Percentiles rank a stretch among this genome's conserved stretches.
Evolutionary conservation across 2,888 invertebrate genomes (phyloP).

Genomic region (Sinopyrophorus schimmeli): DNA sequence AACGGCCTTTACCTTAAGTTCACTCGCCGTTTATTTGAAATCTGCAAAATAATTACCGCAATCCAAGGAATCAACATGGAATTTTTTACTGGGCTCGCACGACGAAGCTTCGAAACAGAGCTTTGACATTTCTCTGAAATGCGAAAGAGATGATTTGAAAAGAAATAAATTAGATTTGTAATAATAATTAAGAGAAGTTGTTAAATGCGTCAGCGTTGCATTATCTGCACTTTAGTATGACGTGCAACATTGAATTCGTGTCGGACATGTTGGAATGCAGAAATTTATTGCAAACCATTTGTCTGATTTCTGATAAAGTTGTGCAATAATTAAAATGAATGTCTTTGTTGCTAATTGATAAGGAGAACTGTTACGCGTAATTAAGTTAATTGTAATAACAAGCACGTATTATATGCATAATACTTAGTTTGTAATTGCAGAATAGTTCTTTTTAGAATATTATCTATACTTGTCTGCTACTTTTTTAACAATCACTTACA

Average conservation of each 20-base stretch:
- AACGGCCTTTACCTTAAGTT: constrained; percentile 18
- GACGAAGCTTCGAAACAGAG: no score
- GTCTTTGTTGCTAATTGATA: constrained; percentile 24
- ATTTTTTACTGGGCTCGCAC: no score
- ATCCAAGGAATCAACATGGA: no score
- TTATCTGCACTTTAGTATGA: constrained; percentile 12
- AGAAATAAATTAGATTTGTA: constrained; percentile 10
- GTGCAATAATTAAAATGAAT: constrained; percentile 25
- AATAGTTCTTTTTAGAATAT: no score
- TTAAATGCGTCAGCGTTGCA: constrained; percentile 13
- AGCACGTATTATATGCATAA: constrained; percentile 8
- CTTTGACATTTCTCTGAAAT: no score
- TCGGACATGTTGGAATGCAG: constrained; percentile 19
- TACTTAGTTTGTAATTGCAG: no score
- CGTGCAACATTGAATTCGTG: constrained; percentile 14
- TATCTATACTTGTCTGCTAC: no score
- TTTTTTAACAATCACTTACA: no score
- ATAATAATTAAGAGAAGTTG: constrained; percentile 16
- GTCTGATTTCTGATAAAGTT: constrained; percentile 21
- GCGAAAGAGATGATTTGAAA: no score
- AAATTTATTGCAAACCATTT: constrained; percentile 22
- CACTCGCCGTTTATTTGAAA: no score
- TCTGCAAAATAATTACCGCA: no score
- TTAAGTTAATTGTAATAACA: constrained; percentile 6
- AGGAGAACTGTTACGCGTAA: constrained; percentile 16